phyloP scores from a whole-genome alignment of 2,888 invertebrate species.

The Lochmaea crataegi region DNA sequence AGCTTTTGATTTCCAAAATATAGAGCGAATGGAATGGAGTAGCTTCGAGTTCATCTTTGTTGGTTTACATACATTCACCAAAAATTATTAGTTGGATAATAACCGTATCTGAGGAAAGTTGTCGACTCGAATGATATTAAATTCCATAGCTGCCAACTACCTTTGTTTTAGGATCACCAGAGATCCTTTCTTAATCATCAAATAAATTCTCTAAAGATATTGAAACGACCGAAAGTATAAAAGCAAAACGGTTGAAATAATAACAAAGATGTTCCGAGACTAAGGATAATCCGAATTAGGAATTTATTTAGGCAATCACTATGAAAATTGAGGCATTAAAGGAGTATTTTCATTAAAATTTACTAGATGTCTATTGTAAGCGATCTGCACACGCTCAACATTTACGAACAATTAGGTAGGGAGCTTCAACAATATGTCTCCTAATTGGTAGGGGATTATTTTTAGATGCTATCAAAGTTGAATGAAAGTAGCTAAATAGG shows the following conservation, averaged over 20 bases:
- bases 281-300: constrained; percentile 51
- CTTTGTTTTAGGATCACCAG: background rate
- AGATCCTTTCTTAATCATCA: background rate
- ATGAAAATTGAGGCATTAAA: constrained; percentile 48
- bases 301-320: constrained; percentile 50
- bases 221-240: constrained; percentile 9
- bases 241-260: constrained; percentile 6
- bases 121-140: constrained; percentile 10
- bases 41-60: too few species aligned
- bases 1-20: too few species aligned
- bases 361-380: constrained; percentile 43
- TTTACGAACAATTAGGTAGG: constrained; percentile 57
- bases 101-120: background rate
- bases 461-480: constrained; percentile 41
- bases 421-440: constrained; percentile 55
- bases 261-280: constrained; percentile 24
- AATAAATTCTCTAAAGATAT: background rate
- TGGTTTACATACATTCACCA: too few species aligned
- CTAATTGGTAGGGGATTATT: constrained; percentile 55
- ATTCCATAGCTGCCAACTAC: constrained; percentile 9
- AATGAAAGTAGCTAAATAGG: constrained; percentile 34
- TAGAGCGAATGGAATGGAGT: too few species aligned
- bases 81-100: too few species aligned
- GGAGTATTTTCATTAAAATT: constrained; percentile 50
- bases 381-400: constrained; percentile 38